Evolutionary conservation across 2,797 vertebrate species (phyloP).

Genomic region (Vireo griseus): DNA sequence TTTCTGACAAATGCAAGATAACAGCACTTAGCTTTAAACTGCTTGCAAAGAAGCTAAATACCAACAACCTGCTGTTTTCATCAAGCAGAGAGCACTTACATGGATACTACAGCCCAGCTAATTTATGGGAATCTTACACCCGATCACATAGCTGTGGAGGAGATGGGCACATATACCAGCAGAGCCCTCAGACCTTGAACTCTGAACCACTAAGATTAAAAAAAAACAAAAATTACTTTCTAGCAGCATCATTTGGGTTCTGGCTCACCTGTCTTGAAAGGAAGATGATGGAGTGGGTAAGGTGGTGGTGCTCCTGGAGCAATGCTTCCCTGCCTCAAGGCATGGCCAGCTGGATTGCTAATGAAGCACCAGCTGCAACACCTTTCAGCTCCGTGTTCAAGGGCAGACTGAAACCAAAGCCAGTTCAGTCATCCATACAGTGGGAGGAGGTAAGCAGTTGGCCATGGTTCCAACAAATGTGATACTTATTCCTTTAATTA

Average conservation of each 20-base stretch:
- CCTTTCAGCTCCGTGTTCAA: not conserved
- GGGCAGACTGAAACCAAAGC: not conserved
- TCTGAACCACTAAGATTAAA: not conserved
- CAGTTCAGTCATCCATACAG: not conserved
- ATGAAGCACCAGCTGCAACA: not conserved
- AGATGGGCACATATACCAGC: not conserved
- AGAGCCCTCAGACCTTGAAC: not conserved
- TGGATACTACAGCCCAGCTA: not conserved
- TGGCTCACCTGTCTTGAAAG: not conserved
- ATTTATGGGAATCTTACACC: not conserved
- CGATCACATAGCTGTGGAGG: fast-evolving
- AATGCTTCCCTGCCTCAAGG: not conserved
- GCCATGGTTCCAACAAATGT: not conserved
- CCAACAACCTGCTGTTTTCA: not conserved
- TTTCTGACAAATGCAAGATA: not conserved
- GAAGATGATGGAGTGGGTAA: not conserved
- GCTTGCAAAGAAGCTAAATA: not conserved
- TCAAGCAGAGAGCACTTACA: not conserved
- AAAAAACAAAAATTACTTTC: not conserved
- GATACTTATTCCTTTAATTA: not conserved
- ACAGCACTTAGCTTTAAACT: not conserved
- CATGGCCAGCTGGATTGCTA: not conserved
- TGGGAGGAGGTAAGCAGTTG: not conserved
- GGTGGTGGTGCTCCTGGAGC: not conserved
- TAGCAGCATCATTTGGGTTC: not conserved